These are phyloP conservation scores for Drosophila subquinaria DNA, from an alignment of 2,888 invertebrate genomes.

Conservation along the genomic window DNA sequence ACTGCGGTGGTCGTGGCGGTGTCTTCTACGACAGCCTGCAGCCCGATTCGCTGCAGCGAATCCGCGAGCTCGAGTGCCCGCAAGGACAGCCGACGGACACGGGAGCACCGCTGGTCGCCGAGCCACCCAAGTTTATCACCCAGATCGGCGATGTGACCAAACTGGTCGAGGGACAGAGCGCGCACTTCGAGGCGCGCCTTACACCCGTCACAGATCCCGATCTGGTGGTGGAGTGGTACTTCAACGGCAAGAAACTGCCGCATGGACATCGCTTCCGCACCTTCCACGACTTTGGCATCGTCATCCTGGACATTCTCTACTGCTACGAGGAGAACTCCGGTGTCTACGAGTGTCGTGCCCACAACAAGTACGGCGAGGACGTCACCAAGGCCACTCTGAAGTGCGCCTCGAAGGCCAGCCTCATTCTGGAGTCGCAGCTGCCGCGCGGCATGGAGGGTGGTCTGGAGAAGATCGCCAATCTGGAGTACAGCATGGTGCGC, in stretches of 20 bases:
- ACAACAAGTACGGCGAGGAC: slow-evolving; percentile 96
- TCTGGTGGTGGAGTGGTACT: slow-evolving; percentile 97
- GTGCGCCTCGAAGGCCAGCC: slow-evolving; percentile 94
- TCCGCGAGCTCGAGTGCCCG: slow-evolving; percentile 92
- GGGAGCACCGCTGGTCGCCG: slow-evolving; percentile 89
- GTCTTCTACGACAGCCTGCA: slow-evolving; percentile 96
- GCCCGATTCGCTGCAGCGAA: slow-evolving; percentile 95
- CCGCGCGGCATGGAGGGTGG: slow-evolving; percentile 98
- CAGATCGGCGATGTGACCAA: slow-evolving; percentile 94
- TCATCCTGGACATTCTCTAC: slow-evolving; percentile 97
- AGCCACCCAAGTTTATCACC: slow-evolving; percentile 95
- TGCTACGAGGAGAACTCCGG: slow-evolving; percentile 99
- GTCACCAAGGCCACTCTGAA: slow-evolving; percentile 93
- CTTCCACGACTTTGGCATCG: slow-evolving; percentile 98
- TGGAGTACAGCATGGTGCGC: slow-evolving; percentile 95
- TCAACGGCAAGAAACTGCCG: slow-evolving; percentile 95
- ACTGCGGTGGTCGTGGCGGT: slow-evolving; percentile 93
- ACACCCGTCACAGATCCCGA: slow-evolving; percentile 98
- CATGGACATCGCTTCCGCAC: slow-evolving; percentile 98
- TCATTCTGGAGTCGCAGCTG: slow-evolving; percentile 96
- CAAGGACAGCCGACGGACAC: slow-evolving; percentile 87
- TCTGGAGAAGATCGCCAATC: slow-evolving; percentile 95
- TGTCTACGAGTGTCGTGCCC: slow-evolving; percentile 96
- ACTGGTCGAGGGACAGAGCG: slow-evolving; percentile 97
- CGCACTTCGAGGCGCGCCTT: slow-evolving; percentile 96